phyloP scores from a whole-genome alignment of 1,140 invertebrate species.

The Neocloeon triangulifer region DNA sequence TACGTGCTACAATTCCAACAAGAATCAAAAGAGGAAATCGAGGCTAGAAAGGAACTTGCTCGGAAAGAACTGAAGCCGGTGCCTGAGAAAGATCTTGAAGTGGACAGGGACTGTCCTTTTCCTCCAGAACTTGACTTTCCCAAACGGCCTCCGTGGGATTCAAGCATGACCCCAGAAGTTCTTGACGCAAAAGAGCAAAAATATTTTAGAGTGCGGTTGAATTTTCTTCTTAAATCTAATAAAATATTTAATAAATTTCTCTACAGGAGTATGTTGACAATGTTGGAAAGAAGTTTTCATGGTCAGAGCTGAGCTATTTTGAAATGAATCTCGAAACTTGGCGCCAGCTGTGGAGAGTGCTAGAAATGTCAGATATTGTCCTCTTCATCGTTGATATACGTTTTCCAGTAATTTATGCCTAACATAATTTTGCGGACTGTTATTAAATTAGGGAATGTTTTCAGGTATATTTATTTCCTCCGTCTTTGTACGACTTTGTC shows the following conservation, averaged over 20 bases:
- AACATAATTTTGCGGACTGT: background rate
- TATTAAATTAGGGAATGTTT: constrained; percentile 11
- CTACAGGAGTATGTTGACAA: constrained; percentile 32
- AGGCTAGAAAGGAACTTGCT: constrained; percentile 34
- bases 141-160: constrained; percentile 58
- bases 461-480: constrained; percentile 64
- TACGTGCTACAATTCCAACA: constrained; percentile 53
- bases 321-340: constrained; percentile 85
- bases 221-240: constrained; percentile 12
- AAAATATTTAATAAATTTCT: constrained; percentile 8
- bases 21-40: constrained; percentile 42
- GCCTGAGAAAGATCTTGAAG: constrained; percentile 35
- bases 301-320: constrained; percentile 41
- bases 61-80: constrained; percentile 27
- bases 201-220: constrained; percentile 41
- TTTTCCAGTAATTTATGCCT: constrained; percentile 38
- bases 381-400: constrained; percentile 67
- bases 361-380: constrained; percentile 76
- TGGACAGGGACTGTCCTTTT: constrained; percentile 44
- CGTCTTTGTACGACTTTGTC: constrained; percentile 64
- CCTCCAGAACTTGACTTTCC: constrained; percentile 55
- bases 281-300: constrained; percentile 22
- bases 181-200: constrained; percentile 49
- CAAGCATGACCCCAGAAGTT: constrained; percentile 38
- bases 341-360: constrained; percentile 76